These are phyloP conservation scores for Eulemur albifrons DNA, from an alignment of 2,797 vertebrate species.

Conservation along the genomic window DNA sequence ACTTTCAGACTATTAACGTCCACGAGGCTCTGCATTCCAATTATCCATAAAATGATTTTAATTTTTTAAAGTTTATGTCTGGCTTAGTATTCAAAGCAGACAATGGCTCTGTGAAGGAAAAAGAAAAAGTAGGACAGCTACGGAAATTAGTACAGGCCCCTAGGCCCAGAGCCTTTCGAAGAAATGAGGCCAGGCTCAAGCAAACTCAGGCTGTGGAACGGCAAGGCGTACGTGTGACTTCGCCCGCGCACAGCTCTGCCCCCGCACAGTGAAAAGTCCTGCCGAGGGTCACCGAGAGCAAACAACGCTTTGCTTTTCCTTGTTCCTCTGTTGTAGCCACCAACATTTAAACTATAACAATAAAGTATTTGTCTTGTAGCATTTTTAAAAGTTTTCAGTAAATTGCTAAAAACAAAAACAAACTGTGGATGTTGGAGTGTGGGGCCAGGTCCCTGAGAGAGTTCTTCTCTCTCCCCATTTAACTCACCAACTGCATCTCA, in stretches of 20 bases:
- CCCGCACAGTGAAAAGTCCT: background rate
- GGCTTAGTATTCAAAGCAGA: slow-evolving; percentile 45
- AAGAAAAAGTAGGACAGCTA: background rate
- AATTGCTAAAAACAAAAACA: background rate
- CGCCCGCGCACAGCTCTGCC: background rate
- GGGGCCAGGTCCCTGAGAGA: too few species aligned
- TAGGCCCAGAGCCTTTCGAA: background rate
- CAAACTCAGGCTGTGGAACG: background rate
- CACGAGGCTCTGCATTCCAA: background rate
- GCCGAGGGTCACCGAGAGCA: accelerated
- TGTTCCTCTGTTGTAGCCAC: background rate
- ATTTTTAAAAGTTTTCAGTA: background rate
- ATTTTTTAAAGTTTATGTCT: background rate
- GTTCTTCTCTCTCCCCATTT: background rate
- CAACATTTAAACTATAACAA: background rate
- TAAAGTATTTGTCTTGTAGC: background rate
- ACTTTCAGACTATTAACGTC: background rate
- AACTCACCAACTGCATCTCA: background rate
- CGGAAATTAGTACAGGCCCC: slow-evolving; percentile 34
- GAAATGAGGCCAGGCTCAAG: slow-evolving; percentile 46
- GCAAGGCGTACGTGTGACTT: background rate
- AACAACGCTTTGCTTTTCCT: background rate
- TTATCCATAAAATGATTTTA: background rate
- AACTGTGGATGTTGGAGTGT: background rate
- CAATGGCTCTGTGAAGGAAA: background rate